Evolutionary conservation across 1,140 invertebrate genomes (phyloP).

Genomic region (Papilio glaucus): DNA sequence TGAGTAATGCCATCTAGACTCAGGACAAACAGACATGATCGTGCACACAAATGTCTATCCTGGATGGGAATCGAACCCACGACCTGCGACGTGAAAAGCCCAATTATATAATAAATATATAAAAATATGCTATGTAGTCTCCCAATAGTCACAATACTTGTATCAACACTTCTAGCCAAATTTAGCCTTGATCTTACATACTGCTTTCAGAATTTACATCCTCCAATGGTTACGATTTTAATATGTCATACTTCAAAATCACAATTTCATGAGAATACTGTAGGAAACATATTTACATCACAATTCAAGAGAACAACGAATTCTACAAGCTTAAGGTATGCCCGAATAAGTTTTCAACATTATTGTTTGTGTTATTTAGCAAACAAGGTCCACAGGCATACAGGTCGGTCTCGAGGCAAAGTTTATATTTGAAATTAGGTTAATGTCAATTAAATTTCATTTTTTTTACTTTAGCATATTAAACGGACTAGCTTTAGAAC

Average conservation of each 20-base stretch:
- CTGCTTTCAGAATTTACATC: background rate
- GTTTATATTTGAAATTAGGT: background rate
- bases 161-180: background rate
- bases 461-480: background rate
- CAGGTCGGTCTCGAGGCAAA: background rate
- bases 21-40: too few relatives aligned
- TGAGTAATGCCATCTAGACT: too few relatives aligned
- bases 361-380: constrained; percentile 10
- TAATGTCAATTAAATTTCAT: background rate
- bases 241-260: background rate
- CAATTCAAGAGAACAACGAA: background rate
- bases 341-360: constrained; percentile 7
- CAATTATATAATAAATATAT: too few relatives aligned
- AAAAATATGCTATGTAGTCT: background rate
- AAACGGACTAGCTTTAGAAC: too few relatives aligned
- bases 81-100: too few relatives aligned
- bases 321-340: background rate
- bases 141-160: background rate
- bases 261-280: background rate
- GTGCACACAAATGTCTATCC: too few relatives aligned
- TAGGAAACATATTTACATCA: background rate
- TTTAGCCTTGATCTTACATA: background rate
- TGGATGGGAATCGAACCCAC: too few relatives aligned
- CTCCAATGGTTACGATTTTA: background rate
- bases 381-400: background rate